Base-by-base conservation (phyloP, 2,113 vertebrate genomes). In the Aspiorhynchus laticeps region DNA sequence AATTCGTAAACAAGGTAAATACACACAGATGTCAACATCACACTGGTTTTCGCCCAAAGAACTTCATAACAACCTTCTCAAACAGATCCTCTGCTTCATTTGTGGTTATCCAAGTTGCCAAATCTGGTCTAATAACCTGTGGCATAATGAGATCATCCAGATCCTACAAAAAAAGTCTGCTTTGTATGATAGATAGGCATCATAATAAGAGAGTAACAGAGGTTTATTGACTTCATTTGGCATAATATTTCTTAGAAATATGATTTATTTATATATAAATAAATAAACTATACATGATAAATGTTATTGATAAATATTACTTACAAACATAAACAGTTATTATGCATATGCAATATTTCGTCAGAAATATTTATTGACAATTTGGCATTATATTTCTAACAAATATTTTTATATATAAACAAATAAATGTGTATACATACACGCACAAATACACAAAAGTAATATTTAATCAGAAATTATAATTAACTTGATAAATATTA, bases 1-100 rank as follows among this genome's bases (percentile, higher is more conserved):
- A 78, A 67, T 36, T 36, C 2, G 61, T 78, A 78, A 69, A 86
- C 84, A 79, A 36, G 38, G 19, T 74, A 56, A 67, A 84, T 53
- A 48, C 36, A 48, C 82, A 53, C 19, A 31, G 61, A 41, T 26
- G 26, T 48, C 73, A 73, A 61, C 41, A 3, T 75, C 9, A 75
- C 12, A 84, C 65, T 41, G 71, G 5, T 56, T 56, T 80, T 63
- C 31, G 17, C 51, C 28, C 2, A 14, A 43, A 83, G 7, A 14
- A 33, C 19, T 48, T 31, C 26, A 59, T 73, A 19, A 73, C 73
- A 79, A 36, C 41, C 36, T 61, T 75, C 10, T 63, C 51, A 63
- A 28, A 17, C 61, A 53, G 17, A 67, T 46, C 14, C 12, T 69
- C 17, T 28, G 48, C 79, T 63, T 51, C 7, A 81, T 73, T 59